phyloP scores from a whole-genome alignment of 2,888 invertebrate species.

The Synanthedon formicaeformis region DNA sequence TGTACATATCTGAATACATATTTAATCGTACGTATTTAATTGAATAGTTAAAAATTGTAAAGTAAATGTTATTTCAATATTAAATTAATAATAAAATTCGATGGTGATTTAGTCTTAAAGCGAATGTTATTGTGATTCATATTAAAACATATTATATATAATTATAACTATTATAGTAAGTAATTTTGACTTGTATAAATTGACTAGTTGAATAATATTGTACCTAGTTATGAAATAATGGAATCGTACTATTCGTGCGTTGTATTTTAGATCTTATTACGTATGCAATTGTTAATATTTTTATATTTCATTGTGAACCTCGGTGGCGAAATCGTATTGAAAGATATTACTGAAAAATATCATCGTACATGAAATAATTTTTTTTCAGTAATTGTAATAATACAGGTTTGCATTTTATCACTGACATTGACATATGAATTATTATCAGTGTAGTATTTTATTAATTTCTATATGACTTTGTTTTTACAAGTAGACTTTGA shows the following conservation, averaged over 20 bases:
- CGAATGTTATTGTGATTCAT: constrained; percentile 3
- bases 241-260: constrained; percentile 4
- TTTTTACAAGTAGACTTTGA: too few relatives aligned
- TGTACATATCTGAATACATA: constrained; percentile 36
- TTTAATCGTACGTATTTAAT: constrained; percentile 3
- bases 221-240: constrained; percentile 9
- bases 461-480: too few relatives aligned
- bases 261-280: constrained; percentile 1
- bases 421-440: too few relatives aligned
- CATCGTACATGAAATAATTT: too few relatives aligned
- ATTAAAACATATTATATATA: neutral
- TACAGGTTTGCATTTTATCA: too few relatives aligned
- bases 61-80: neutral
- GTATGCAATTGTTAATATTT: constrained; percentile 2
- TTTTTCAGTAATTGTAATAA: too few relatives aligned
- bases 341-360: too few relatives aligned
- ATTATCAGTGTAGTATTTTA: too few relatives aligned
- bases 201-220: constrained; percentile 12
- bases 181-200: constrained; percentile 14
- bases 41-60: constrained; percentile 1
- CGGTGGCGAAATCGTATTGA: constrained; percentile 6
- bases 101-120: neutral
- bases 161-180: constrained; percentile 6
- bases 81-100: neutral
- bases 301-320: constrained; percentile 1